Evolutionary conservation across 2,888 invertebrate species (phyloP), one percentile per base, ranked within the genome.

Genomic region (Leptinotarsa peninsularis): DNA sequence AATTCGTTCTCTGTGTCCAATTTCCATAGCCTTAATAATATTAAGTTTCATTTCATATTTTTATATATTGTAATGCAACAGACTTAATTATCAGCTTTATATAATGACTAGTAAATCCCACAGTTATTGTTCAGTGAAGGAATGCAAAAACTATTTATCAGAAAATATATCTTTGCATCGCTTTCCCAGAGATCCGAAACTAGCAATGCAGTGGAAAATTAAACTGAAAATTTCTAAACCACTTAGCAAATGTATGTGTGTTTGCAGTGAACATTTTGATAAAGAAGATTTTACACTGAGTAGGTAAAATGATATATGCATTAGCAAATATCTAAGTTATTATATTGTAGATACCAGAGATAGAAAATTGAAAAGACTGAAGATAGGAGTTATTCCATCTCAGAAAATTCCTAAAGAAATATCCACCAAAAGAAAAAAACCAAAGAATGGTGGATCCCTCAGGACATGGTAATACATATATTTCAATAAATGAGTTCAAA

Each of bases 311-410:
- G 43, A 7, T 17, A 18, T n/a, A 54, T 14, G 18, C 3, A 21
- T 58, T 58, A 21, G 18, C 23, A 23, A 23, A 21, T 18, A 58
- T 58, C 23, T 58, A 23, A 23, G 2, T 14, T 15, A 58, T 23
- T 14, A 23, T 58, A 43, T 43, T 63, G 4, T 63, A 63, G 63
- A 33, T n/a, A 63, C 63, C 27, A 63, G 63, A 63, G 14, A 33
- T 27, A 33, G 33, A 14, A 63, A 63, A 27, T 63, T 63, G 33
- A 63, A 27, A 33, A 14, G 63, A 17, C 33, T 33, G 15, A 27
- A 33, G 33, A 33, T 7, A 33, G 63, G n/a, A 10, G 33, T 63
- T 33, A 63, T 33, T 63, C 58, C 58, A 58, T 33, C 63, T 5
- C n/a, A 63, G n/a, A 33, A 33, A 17, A 23, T 63, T 33, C 63